Conservation (phyloP, 2,888 invertebrate species). For the Atethmia centrago region DNA sequence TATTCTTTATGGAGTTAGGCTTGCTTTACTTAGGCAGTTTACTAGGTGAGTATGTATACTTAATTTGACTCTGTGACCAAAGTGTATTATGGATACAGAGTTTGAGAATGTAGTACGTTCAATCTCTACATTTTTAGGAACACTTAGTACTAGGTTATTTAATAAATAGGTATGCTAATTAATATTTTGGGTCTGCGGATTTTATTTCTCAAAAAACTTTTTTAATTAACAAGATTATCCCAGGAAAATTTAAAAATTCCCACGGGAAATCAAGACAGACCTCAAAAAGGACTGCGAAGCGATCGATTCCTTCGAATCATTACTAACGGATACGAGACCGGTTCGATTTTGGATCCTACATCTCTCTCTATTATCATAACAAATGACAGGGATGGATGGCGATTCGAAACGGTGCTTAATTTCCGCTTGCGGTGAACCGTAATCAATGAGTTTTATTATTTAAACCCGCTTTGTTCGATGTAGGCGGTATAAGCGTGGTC, state of each 20-base stretch:
- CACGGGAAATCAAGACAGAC: slow-evolving; percentile 54
- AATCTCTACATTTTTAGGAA: not conserved
- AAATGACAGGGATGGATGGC: slow-evolving; percentile 65
- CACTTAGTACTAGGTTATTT: not conserved
- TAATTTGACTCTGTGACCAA: not conserved
- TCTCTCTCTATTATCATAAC: slow-evolving; percentile 66
- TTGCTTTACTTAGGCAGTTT: no score
- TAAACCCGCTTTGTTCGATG: slow-evolving; percentile 60
- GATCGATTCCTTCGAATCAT: slow-evolving; percentile 55
- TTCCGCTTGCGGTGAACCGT: slow-evolving; percentile 65
- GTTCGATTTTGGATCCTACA: slow-evolving; percentile 62
- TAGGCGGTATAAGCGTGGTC: slow-evolving; percentile 57
- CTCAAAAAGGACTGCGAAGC: slow-evolving; percentile 45
- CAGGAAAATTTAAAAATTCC: slow-evolving; percentile 40
- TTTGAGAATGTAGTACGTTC: no score
- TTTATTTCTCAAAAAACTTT: not conserved
- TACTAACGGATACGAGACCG: slow-evolving; percentile 52
- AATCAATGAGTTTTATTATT: slow-evolving; percentile 68
- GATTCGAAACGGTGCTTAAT: slow-evolving; percentile 67
- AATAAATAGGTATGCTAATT: not conserved
- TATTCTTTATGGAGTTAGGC: not conserved
- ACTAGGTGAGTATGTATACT: no score
- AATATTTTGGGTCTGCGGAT: no score
- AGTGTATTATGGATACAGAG: no score
- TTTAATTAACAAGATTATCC: not conserved